These are phyloP conservation scores for Passer montanus DNA, from an alignment of 2,113 vertebrate genomes.

Conservation along the genomic window DNA sequence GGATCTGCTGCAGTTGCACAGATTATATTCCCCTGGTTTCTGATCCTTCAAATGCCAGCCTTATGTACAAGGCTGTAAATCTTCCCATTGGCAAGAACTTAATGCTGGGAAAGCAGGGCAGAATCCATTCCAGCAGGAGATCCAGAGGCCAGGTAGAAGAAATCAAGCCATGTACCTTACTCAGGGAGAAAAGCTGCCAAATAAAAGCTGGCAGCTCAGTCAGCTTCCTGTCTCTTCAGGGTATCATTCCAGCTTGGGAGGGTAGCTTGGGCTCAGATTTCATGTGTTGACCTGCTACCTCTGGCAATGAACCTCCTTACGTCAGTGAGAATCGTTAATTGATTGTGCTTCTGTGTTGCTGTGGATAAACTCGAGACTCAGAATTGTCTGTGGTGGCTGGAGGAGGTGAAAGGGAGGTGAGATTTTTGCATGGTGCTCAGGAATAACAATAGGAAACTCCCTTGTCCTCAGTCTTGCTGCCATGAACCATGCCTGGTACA, in stretches of 20 bases:
- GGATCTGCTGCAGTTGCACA: neutral
- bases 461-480: neutral
- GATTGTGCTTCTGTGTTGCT: neutral
- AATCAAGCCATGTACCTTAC: neutral
- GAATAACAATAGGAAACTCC: neutral
- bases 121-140: neutral
- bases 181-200: neutral
- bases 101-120: neutral
- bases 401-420: neutral
- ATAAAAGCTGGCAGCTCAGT: neutral
- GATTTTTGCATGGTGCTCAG: neutral
- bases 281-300: neutral
- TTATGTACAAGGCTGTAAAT: neutral
- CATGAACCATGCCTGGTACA: neutral
- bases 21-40: neutral
- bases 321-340: neutral
- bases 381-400: neutral
- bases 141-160: neutral
- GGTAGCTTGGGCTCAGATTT: neutral
- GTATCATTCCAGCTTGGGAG: neutral
- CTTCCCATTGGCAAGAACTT: neutral
- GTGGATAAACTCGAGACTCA: neutral
- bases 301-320: neutral
- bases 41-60: neutral
- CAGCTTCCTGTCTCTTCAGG: neutral